Evolutionary conservation across 2,113 vertebrate genomes (phyloP), one percentile per base, ranked within the genome.

Genomic region (Salvator merianae): DNA sequence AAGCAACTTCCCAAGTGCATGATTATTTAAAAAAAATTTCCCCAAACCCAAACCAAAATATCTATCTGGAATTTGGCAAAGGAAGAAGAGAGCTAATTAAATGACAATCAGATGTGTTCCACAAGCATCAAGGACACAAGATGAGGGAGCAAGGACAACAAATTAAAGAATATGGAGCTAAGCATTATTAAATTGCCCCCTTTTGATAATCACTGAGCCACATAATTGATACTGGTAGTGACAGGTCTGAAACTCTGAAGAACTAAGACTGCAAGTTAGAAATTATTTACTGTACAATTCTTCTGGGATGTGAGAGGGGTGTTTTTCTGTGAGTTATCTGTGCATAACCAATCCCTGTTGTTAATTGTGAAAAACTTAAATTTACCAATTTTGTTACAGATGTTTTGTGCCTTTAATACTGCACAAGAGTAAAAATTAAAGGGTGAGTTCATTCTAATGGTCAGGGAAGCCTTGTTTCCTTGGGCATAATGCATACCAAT

Each of bases 91-190:
- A 86, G 8, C 24, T 92, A 90, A 90, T 91, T 94, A 90, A 91
- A 72, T 83, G 70, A 83, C 59, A 90, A 75, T 87, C 20, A 85
- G 43, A 86, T 85, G 28, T 87, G 30, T 87, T 28, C 74, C 55
- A 88, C 77, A 81, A 63, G 65, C 84, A 89, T 90, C 24, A 90
- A 92, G 70, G 70, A 88, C 53, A 91, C 55, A 83, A 32, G 71
- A 90, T 81, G 28, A 88, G 18, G n/a, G 30, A 43, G 82, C 3
- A 84, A 89, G 1, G 5, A 50, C 88, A 88, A 79, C 75, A 86
- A 87, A 90, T 79, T 3, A 36, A 26, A 38, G 40, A 90, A 12
- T 75, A 87, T 4, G 16, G 8, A 75, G 66, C 14, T 38, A 20
- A 62, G 30, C 43, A 63, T 68, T 88, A 68, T 32, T 87, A 71